Conservation (phyloP, 2,113 vertebrate genomes). For the Hippocampus comes region DNA sequence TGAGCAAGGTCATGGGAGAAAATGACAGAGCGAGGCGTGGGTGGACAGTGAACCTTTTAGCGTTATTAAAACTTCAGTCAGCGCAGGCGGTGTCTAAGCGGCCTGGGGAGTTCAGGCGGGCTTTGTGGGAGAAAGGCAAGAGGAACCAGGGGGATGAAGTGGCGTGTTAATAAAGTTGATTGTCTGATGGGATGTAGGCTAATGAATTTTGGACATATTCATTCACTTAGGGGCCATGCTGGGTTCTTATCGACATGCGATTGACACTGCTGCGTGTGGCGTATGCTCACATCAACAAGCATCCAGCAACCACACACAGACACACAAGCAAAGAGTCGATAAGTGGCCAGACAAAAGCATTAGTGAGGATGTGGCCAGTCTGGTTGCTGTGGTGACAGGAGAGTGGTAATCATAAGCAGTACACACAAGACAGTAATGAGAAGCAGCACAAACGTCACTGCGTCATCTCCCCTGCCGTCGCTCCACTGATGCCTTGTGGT, state of each 20-base stretch:
- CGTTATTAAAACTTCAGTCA: conserved; percentile 61
- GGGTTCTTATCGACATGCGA: conserved; percentile 34
- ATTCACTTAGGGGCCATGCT: conserved; percentile 49
- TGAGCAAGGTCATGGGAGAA: conserved; percentile 15
- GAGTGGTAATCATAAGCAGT: conserved; percentile 56
- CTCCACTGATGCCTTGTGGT: conserved; percentile 12
- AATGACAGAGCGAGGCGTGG: conserved; percentile 18
- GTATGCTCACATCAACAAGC: conserved; percentile 15
- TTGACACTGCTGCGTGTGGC: conserved; percentile 25
- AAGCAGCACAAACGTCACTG: conserved; percentile 52
- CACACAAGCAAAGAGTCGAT: conserved; percentile 19
- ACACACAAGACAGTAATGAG: conserved; percentile 46
- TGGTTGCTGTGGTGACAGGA: conserved; percentile 66
- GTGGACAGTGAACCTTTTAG: conserved; percentile 60
- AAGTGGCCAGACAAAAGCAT: conserved; percentile 48
- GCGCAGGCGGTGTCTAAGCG: conserved; percentile 9
- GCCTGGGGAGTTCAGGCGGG: conserved; percentile 20
- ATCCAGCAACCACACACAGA: background rate
- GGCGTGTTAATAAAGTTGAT: conserved; percentile 49
- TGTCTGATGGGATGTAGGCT: conserved; percentile 46
- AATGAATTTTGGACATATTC: conserved; percentile 49
- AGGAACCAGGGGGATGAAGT: conserved; percentile 26
- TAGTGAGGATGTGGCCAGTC: conserved; percentile 46
- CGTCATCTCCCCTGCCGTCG: conserved; percentile 26
- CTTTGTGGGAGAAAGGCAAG: conserved; percentile 12